Base-by-base conservation (phyloP, 2,113 vertebrate species). In the Hemiprocne comata region DNA sequence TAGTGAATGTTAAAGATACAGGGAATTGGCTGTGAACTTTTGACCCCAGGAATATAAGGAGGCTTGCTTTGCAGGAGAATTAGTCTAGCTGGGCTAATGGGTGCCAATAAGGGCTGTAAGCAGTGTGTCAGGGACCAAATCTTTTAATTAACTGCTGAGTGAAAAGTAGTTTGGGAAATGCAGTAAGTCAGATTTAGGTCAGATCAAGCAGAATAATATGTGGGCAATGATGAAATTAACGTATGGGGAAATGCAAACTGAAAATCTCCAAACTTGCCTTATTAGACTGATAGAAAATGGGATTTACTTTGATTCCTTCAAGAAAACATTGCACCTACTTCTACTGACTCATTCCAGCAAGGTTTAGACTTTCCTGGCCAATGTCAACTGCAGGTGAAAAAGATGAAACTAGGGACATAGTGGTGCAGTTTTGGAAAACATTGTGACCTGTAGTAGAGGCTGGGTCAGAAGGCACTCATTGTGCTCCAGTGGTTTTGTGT, bases 131-230 rank as follows among this genome's bases (percentile, higher is more conserved):
- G 72, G 91, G 94, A 95, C 89, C 83, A 95, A 97, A 97, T 96
- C 93, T 97, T 96, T 98, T 98, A 95, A 96, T 96, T 97, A 97
- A 96, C 74, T 85, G 69, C 83, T 86, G 94, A 95, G 84, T 94
- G 94, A 96, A 97, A 97, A 97, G 96, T 94, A 90, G 78, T 94
- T 95, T 92, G 94, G 89, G 80, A 97, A 97, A 97, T 95, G 92
- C 53, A 93, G 7, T 92, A 86, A 90, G 82, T 97, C 95, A 97
- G 97, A 97, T 97, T 96, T 95, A 94, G 97, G 97, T 97, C 97
- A 97, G 96, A 97, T 96, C 93, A 92, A 97, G 95, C 96, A 93
- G 88, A 95, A 89, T 91, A 93, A 95, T 91, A 95, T 72, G 79
- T 93, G 83, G 76, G 93, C 87, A 91, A 64, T 61, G 94, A 93